Conservation (phyloP, 2,797 vertebrate species). For the Pipistrellus kuhlii region DNA sequence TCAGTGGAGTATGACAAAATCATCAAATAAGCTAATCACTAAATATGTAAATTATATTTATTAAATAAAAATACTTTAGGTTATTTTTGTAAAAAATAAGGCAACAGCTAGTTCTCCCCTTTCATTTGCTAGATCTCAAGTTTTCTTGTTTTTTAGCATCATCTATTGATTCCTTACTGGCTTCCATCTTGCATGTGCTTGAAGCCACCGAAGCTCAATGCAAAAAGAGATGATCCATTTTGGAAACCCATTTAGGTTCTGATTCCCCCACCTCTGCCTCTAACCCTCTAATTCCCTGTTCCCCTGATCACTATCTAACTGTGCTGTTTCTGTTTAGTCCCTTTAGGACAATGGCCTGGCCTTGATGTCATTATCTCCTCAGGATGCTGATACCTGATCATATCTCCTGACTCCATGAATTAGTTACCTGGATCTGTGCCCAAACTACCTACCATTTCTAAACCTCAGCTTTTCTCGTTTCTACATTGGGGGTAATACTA, state of each 20-base stretch:
- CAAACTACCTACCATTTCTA: neutral
- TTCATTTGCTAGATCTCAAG: neutral
- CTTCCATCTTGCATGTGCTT: neutral
- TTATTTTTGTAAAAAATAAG: constrained; percentile 9
- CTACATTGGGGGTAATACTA: neutral
- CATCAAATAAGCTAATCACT: constrained; percentile 17
- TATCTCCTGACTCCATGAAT: neutral
- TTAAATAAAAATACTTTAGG: constrained; percentile 1
- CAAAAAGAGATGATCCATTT: neutral
- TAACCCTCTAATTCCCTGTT: neutral
- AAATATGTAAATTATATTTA: neutral
- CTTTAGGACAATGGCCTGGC: neutral
- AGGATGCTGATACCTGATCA: neutral
- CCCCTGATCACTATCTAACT: neutral
- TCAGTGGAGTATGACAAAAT: neutral
- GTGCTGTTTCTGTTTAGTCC: neutral
- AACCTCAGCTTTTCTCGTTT: neutral
- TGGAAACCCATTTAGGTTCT: neutral
- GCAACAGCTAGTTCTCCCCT: neutral
- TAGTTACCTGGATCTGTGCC: neutral
- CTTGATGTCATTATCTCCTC: neutral
- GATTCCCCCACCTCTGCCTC: neutral
- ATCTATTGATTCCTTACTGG: neutral
- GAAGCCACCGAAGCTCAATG: neutral
- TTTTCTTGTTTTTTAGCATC: neutral